These are phyloP conservation scores for Hoplias malabaricus DNA, from an alignment of 2,113 vertebrate genomes.

Conservation along the genomic window DNA sequence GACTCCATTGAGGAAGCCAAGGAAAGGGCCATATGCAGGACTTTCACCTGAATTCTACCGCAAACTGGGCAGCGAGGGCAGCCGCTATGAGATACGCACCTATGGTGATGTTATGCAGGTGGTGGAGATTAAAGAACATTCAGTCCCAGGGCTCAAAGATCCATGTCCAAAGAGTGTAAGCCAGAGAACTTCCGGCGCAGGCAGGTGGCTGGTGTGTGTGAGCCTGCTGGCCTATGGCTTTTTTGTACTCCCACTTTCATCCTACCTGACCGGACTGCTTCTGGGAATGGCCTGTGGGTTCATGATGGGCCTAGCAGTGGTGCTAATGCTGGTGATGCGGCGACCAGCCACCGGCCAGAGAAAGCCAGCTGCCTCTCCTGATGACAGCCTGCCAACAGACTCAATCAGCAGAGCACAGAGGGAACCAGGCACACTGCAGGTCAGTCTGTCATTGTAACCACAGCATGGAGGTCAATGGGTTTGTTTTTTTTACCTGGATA, in stretches of 20 bases:
- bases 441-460: conserved; percentile 31
- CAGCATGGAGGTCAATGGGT: not conserved
- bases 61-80: conserved; percentile 41
- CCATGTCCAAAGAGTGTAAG: conserved; percentile 5
- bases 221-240: conserved; percentile 78
- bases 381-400: conserved; percentile 34
- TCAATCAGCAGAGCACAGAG: conserved; percentile 31
- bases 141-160: not conserved
- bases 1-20: conserved; percentile 45
- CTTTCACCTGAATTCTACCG: conserved; percentile 40
- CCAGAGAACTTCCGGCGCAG: conserved; percentile 55
- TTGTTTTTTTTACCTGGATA: no score
- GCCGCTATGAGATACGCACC: conserved; percentile 73
- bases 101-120: conserved; percentile 76
- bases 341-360: not conserved
- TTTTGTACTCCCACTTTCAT: conserved; percentile 78
- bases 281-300: conserved; percentile 80
- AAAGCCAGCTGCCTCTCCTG: not conserved
- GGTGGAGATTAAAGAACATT: conserved; percentile 65
- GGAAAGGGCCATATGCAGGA: conserved; percentile 44
- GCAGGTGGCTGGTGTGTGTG: conserved; percentile 70
- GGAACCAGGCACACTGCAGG: conserved; percentile 32
- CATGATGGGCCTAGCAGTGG: conserved; percentile 73
- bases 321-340: conserved; percentile 70
- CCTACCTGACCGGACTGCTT: conserved; percentile 78